Conservation (phyloP, 2,113 vertebrate genomes). For the Arvicanthis niloticus region DNA sequence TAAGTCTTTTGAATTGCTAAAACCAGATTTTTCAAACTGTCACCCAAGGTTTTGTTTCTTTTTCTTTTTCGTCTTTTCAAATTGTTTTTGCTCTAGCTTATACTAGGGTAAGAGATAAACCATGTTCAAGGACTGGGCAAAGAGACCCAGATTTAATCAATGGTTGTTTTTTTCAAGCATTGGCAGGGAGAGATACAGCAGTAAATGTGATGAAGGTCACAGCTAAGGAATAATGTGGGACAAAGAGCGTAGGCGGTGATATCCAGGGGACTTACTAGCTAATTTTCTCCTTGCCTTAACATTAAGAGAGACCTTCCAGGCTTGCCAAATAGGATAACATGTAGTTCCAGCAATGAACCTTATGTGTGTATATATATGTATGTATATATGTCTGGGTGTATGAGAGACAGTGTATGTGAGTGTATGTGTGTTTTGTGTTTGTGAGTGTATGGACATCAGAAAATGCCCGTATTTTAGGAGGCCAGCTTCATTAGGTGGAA, state of each 20-base stretch:
- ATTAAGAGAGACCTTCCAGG: neutral
- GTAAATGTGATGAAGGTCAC: neutral
- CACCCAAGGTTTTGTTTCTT: neutral
- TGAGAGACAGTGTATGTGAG: neutral
- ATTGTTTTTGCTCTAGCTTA: neutral
- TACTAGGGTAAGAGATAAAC: neutral
- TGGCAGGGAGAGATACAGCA: neutral
- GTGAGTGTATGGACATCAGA: neutral
- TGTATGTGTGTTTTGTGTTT: neutral
- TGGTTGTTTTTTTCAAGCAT: neutral
- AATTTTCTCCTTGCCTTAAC: constrained; percentile 6
- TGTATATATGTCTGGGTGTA: neutral
- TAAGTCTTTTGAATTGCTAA: neutral
- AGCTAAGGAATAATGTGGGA: neutral
- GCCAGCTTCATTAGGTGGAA: neutral
- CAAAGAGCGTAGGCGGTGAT: neutral
- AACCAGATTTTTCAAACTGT: neutral
- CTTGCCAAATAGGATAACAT: neutral
- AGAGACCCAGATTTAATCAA: neutral
- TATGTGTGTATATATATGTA: neutral
- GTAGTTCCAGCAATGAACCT: neutral
- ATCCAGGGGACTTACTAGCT: neutral
- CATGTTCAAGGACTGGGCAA: neutral
- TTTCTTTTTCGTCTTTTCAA: neutral
- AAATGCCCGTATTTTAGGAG: neutral